Evolutionary conservation across 2,113 vertebrate species (phyloP), one percentile per base, ranked within the genome.

Genomic region (Dicaeum eximium): DNA sequence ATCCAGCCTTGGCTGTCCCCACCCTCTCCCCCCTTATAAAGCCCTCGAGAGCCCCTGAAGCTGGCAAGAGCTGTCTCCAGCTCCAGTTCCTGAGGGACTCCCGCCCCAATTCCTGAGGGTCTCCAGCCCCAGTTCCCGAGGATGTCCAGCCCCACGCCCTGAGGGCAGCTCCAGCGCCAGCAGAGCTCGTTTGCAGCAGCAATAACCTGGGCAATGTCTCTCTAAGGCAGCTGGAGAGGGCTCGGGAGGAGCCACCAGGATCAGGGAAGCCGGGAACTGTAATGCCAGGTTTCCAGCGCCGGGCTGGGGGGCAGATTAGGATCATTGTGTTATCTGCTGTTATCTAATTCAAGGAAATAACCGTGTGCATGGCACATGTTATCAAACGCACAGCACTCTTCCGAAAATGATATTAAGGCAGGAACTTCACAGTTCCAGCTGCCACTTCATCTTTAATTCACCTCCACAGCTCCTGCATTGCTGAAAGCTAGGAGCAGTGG

Each of bases 311-410:
- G 48, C 35, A 86, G 88, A 90, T 94, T 77, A 80, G 51, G 72
- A 94, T 96, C 92, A 6, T 35, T 35, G 67, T 54, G 70, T 92
- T 96, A 89, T 95, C 95, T 47, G 13, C 94, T 62, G 78, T 60
- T 91, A 93, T 82, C 94, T 86, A 88, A 93, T 93, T 83, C 88
- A 15, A 90, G 91, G 78, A 91, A 96, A 95, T 93, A 85, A 92
- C 94, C 56, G 19, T 74, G 88, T 67, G 56, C 74, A 35, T 1
- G 23, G 88, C 60, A 42, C 74, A 10, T 48, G 60, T 71, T 85
- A 91, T 85, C 83, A 75, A 78, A 74, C 1, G 27, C 82, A 66
- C 57, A 75, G 77, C 91, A 57, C 90, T 80, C 56, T 89, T 67
- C 67, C 15, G 3, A 77, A 91, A 91, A 83, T 38, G 83, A 90